Evolutionary conservation across 2,888 invertebrate species (phyloP).

Genomic region (Cryptocephalus moraei): DNA sequence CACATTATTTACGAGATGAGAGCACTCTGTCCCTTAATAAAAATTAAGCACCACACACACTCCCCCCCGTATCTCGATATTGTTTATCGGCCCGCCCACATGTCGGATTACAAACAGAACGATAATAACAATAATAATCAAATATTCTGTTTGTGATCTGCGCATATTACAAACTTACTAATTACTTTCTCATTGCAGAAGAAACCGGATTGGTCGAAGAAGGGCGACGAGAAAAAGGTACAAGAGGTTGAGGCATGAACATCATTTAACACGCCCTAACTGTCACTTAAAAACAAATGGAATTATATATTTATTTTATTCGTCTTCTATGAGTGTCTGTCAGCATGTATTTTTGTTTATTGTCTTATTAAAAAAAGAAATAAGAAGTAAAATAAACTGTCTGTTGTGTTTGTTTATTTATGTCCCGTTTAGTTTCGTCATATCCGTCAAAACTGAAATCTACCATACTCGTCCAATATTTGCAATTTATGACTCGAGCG

Average conservation of each 20-base stretch:
- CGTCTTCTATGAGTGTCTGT: slow-evolving; percentile 12
- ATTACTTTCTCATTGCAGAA: slow-evolving; percentile 53
- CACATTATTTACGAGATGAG: not conserved
- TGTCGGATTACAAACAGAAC: no score
- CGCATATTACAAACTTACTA: not conserved
- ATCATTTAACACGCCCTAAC: not conserved
- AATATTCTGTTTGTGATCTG: no score
- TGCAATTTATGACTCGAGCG: no score
- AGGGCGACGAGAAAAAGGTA: slow-evolving; percentile 76
- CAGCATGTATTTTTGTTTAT: slow-evolving; percentile 18
- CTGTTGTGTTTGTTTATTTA: slow-evolving; percentile 9
- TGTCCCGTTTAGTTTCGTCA: slow-evolving; percentile 2
- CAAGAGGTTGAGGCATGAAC: slow-evolving; percentile 77
- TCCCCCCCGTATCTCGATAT: no score
- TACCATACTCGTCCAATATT: no score
- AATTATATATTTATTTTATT: slow-evolving; percentile 18
- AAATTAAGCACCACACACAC: no score
- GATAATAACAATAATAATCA: no score
- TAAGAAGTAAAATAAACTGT: no score
- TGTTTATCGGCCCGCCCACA: no score
- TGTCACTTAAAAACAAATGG: not conserved
- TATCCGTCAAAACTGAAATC: no score
- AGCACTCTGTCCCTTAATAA: no score
- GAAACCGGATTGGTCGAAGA: slow-evolving; percentile 93
- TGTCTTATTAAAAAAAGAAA: slow-evolving; percentile 14